phyloP scores from a whole-genome alignment of 2,888 invertebrate species.

The Microctonus aethiopoides region DNA sequence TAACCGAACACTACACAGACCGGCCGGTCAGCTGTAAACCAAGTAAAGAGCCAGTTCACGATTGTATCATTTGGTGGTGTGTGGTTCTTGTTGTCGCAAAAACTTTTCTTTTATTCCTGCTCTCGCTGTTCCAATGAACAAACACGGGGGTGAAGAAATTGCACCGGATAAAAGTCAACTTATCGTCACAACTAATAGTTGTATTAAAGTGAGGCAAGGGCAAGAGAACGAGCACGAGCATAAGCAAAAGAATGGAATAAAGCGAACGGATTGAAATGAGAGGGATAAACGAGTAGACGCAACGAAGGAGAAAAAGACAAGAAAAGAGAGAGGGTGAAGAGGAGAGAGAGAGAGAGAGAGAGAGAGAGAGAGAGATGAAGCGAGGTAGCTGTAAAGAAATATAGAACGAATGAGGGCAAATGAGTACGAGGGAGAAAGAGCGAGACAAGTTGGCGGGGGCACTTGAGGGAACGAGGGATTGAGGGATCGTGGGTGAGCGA shows the following conservation, averaged over 20 bases:
- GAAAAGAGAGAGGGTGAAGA: background rate
- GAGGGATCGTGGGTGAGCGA: conserved; percentile 15
- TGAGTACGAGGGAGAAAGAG: conserved; percentile 22
- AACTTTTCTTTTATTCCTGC: background rate
- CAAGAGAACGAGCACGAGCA: conserved; percentile 30
- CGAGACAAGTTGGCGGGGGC: conserved; percentile 8
- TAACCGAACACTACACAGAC: conserved; percentile 62
- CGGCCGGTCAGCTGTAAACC: conserved; percentile 65
- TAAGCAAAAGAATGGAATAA: conserved; percentile 8
- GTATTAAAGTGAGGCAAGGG: conserved; percentile 28
- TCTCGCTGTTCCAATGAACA: background rate
- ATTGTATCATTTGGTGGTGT: conserved; percentile 41
- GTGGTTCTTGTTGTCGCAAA: conserved; percentile 29
- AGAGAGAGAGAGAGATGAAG: conserved; percentile 31
- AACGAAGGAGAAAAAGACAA: conserved; percentile 11
- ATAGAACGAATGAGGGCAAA: background rate
- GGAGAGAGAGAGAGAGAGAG: conserved; percentile 17
- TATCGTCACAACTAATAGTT: conserved; percentile 25
- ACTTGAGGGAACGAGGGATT: background rate
- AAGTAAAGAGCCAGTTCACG: conserved; percentile 49
- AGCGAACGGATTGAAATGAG: conserved; percentile 24
- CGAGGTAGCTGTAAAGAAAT: background rate
- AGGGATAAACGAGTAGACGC: background rate
- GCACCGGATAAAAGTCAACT: conserved; percentile 19
- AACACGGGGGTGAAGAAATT: conserved; percentile 28